Evolutionary conservation across 2,888 invertebrate genomes (phyloP).

Genomic region (Drosophila meridionalis): DNA sequence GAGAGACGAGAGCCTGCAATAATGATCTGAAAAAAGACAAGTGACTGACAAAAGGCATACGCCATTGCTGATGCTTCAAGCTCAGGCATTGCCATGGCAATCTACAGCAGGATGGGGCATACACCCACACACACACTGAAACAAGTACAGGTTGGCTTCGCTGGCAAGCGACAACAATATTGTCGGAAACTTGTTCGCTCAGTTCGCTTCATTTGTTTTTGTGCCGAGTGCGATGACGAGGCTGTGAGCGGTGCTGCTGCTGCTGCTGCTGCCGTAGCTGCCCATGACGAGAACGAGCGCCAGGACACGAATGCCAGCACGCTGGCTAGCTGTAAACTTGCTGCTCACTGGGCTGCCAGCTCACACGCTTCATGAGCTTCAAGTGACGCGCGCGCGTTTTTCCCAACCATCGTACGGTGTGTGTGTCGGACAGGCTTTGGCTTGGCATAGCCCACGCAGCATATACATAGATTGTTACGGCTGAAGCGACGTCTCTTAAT

Average conservation of each 20-base stretch:
- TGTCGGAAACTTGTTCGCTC: conserved; percentile 62
- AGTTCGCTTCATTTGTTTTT: conserved; percentile 81
- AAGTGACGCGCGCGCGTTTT: conserved; percentile 73
- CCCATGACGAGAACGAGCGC: conserved; percentile 32
- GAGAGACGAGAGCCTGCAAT: conserved; percentile 3
- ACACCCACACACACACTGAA: conserved; percentile 1
- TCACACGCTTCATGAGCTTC: conserved; percentile 76
- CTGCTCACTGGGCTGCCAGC: conserved; percentile 64
- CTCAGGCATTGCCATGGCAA: conserved; percentile 41
- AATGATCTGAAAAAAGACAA: conserved; percentile 41
- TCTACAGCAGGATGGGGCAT: conserved; percentile 21
- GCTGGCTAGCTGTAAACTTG: conserved; percentile 60
- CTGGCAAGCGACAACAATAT: conserved; percentile 50
- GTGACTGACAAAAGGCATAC: conserved; percentile 29
- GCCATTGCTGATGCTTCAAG: conserved; percentile 29
- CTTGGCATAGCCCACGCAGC: neutral
- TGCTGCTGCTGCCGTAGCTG: conserved; percentile 12
- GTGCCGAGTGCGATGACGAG: conserved; percentile 50
- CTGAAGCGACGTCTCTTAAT: conserved; percentile 27
- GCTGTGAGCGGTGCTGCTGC: conserved; percentile 5
- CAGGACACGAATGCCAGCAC: conserved; percentile 40
- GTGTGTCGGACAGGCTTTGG: conserved; percentile 12
- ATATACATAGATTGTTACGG: conserved; percentile 2
- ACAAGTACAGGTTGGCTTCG: conserved; percentile 49
- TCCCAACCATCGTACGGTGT: neutral